phyloP scores from a whole-genome alignment of 2,888 invertebrate species.

The Penaeus monodon region DNA sequence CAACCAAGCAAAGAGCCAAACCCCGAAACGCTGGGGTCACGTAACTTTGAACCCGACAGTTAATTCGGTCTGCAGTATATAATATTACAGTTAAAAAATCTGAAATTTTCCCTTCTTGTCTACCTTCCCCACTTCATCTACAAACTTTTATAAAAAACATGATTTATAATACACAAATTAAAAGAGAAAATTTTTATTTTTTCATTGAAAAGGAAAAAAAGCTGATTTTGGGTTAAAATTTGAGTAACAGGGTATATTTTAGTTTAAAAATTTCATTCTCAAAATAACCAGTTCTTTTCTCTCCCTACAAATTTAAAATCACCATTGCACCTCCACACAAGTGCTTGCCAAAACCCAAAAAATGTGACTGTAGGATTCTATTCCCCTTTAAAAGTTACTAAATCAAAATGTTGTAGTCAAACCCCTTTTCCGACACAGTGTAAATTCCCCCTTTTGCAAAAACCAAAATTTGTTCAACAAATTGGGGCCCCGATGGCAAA shows the following conservation, averaged over 20 bases:
- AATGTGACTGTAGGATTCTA: constrained; percentile 70
- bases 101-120: no score
- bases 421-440: constrained; percentile 79
- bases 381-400: constrained; percentile 73
- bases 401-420: constrained; percentile 85
- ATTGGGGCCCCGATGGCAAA: neutral
- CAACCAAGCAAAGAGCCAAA: constrained; percentile 86
- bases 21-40: constrained; percentile 74
- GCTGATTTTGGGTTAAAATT: no score
- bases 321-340: constrained; percentile 90
- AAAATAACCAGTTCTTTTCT: no score
- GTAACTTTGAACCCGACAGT: constrained; percentile 76
- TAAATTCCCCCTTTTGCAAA: constrained; percentile 67
- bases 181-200: no score
- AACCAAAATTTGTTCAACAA: neutral
- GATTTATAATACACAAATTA: no score
- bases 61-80: constrained; percentile 76
- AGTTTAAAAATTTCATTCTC: no score
- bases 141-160: no score
- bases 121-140: no score
- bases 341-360: constrained; percentile 88
- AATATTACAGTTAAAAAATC: constrained; percentile 8
- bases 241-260: no score
- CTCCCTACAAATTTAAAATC: no score
- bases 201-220: no score